Base-by-base conservation (phyloP, 2,888 invertebrate species). In the Harpalus rufipes region DNA sequence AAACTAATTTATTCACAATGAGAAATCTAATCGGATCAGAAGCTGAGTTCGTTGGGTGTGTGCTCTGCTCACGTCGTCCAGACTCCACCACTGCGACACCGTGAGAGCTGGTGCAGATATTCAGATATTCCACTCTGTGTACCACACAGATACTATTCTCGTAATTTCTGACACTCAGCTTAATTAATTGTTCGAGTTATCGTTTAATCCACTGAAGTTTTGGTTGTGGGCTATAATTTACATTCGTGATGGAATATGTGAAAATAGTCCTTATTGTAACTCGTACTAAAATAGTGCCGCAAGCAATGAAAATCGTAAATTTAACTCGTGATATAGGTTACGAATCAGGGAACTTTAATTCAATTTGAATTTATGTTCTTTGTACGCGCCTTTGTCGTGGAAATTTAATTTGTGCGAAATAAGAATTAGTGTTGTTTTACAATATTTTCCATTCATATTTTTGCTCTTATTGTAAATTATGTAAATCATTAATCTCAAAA, bases 121-220 rank as follows among this genome's bases (percentile, higher is more conserved):
- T 18, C 18, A 63, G 63, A 63, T 63, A 63, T 63, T 63, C 21
- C 63, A 21, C 12, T 63, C 63, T 21, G 21, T 63, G 63, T 61
- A 18, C 59, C 59, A 5, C 25, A 12, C 63, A 63, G 25, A 63
- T 63, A 63, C 63, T 18, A 63, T 21, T 63, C 21, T 18, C 63
- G 63, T 63, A 63, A 63, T 63, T 63, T 63, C 63, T 63, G 63
- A 63, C 63, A 63, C 63, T 63, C 63, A 21, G 63, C 63, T 63
- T 63, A 63, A 63, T 63, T 63, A 63, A 63, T 63, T 63, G 63
- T 63, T 21, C 21, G 63, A 63, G 63, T 63, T 63, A 63, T 63
- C 63, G 63, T 63, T 21, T 63, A 63, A 63, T 21, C 63, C 63
- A 63, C 63, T 63, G 25, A 63, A 63, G 63, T 63, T 63, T 21